These are phyloP conservation scores for Chrysochloris asiatica DNA, from an alignment of 2,113 vertebrate species.

Conservation along the genomic window DNA sequence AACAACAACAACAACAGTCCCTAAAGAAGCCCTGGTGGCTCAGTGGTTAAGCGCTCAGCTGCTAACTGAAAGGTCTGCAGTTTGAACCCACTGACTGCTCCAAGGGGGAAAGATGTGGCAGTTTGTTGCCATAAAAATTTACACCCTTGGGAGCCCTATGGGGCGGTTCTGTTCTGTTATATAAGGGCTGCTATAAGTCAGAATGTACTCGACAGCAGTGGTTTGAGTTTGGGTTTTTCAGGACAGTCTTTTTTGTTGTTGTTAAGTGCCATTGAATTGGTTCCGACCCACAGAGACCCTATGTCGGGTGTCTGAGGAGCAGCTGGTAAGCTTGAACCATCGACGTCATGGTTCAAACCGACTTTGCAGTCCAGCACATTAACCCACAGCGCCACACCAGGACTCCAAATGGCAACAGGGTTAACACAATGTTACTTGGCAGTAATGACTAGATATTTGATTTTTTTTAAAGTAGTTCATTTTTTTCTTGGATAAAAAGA, in stretches of 20 bases:
- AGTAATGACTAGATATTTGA: background rate
- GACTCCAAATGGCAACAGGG: too few relatives aligned
- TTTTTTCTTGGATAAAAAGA: background rate
- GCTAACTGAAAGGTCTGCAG: background rate
- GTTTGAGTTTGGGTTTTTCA: background rate
- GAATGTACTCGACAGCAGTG: background rate
- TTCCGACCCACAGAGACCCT: too few relatives aligned
- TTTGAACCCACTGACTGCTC: background rate
- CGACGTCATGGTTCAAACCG: too few relatives aligned
- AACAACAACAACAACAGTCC: too few relatives aligned
- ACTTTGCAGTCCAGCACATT: too few relatives aligned
- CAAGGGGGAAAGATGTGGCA: background rate
- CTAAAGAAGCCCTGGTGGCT: too few relatives aligned
- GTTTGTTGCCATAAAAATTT: background rate
- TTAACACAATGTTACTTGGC: background rate
- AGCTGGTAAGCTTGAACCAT: too few relatives aligned
- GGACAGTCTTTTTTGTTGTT: background rate
- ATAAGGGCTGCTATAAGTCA: background rate
- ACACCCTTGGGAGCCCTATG: background rate
- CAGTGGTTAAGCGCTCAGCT: too few relatives aligned
- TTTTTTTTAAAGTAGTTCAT: slow-evolving; percentile 24
- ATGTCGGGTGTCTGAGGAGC: too few relatives aligned
- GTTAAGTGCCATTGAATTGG: too few relatives aligned
- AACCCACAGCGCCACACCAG: too few relatives aligned
- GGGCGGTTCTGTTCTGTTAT: background rate